Evolutionary conservation across 2,888 invertebrate genomes (phyloP).

Genomic region (Actias luna): DNA sequence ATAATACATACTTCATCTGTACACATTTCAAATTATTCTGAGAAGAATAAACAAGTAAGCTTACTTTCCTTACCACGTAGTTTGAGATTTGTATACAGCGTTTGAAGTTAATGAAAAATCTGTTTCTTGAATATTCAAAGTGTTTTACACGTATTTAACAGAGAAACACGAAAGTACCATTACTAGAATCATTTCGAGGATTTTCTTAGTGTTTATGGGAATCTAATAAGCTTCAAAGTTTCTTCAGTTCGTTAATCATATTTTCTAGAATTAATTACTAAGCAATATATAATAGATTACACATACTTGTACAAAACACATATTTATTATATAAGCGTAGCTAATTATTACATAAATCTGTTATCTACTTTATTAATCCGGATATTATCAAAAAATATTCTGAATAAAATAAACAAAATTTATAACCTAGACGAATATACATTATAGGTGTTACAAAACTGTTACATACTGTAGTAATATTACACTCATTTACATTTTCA

Average conservation of each 20-base stretch:
- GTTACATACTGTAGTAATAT: neutral
- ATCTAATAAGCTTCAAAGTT: neutral
- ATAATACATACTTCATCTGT: neutral
- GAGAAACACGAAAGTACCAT: no score
- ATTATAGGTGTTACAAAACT: neutral
- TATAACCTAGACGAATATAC: neutral
- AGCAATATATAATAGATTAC: neutral
- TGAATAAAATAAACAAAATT: neutral
- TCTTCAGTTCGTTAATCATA: neutral
- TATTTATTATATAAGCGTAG: neutral
- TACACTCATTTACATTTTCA: neutral
- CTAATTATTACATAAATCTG: neutral
- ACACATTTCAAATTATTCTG: neutral
- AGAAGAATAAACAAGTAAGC: conserved; percentile 7
- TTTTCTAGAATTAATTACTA: neutral
- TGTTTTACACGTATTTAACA: no score
- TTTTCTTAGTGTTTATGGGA: neutral
- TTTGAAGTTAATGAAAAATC: neutral
- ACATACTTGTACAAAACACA: neutral
- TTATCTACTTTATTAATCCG: neutral
- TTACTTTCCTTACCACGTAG: conserved; percentile 9
- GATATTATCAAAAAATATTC: neutral
- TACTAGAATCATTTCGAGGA: no score
- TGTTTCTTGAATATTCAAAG: conserved; percentile 7
- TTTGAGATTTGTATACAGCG: conserved; percentile 3